Evolutionary conservation across 2,113 vertebrate species (phyloP).

Genomic region (Bos indicus): DNA sequence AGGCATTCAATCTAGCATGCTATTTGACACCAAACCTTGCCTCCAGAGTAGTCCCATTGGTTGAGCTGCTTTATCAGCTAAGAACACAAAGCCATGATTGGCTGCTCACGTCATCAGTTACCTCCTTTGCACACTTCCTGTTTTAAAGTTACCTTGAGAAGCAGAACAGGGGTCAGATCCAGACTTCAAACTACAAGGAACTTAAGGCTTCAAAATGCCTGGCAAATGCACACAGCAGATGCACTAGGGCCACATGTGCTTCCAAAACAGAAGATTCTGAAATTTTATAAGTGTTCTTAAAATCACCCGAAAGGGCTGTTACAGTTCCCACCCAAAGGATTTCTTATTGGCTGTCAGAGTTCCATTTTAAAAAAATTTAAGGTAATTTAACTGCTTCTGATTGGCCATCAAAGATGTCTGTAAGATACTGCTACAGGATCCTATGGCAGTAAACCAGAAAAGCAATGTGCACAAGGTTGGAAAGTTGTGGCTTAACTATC

Average conservation of each 20-base stretch:
- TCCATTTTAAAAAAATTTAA: slow-evolving; percentile 62
- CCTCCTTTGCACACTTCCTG: slow-evolving; percentile 91
- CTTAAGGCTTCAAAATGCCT: slow-evolving; percentile 49
- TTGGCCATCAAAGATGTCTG: slow-evolving; percentile 56
- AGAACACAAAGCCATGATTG: slow-evolving; percentile 69
- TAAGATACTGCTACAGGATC: slow-evolving; percentile 39
- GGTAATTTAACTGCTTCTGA: slow-evolving; percentile 49
- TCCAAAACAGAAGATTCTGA: background rate
- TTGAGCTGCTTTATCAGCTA: slow-evolving; percentile 56
- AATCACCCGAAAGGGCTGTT: background rate
- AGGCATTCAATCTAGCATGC: slow-evolving; percentile 95
- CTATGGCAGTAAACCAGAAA: slow-evolving; percentile 37
- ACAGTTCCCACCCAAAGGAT: slow-evolving; percentile 43
- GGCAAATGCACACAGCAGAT: slow-evolving; percentile 39
- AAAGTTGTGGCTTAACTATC: slow-evolving; percentile 45
- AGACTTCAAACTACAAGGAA: slow-evolving; percentile 68
- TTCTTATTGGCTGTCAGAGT: slow-evolving; percentile 64
- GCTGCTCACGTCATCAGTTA: slow-evolving; percentile 72
- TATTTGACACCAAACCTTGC: slow-evolving; percentile 86
- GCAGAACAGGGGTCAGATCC: slow-evolving; percentile 96
- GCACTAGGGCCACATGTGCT: background rate
- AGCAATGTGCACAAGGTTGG: slow-evolving; percentile 17
- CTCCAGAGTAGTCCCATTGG: slow-evolving; percentile 81
- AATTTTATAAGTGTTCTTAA: slow-evolving; percentile 45
- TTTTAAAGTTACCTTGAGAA: slow-evolving; percentile 99